A percentile compares a stretch with the other conserved stretches of the same genome.
Evolutionary conservation across 2,888 invertebrate species (phyloP).

Genomic region (Chromoteleia sp.): DNA sequence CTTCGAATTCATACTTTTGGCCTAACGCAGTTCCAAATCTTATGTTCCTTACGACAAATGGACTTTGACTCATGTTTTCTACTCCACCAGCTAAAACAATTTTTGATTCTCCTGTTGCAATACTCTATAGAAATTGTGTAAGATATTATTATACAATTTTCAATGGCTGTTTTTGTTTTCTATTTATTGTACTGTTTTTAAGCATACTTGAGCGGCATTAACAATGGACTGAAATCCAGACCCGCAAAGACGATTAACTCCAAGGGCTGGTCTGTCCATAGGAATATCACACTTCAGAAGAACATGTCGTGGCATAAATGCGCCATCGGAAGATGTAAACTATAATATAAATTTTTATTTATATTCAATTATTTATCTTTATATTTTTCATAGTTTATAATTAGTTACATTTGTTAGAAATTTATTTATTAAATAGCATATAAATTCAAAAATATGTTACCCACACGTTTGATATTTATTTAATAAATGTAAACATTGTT

Average conservation of each 20-base stretch:
- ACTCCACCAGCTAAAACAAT: constrained; percentile 96
- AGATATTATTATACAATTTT: not conserved
- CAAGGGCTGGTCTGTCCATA: constrained; percentile 92
- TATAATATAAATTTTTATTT: constrained; percentile 27
- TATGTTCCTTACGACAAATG: constrained; percentile 93
- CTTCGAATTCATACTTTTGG: constrained; percentile 91
- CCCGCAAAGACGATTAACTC: constrained; percentile 97
- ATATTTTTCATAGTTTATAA: too few species aligned
- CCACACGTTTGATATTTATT: too few species aligned
- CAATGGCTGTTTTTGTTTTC: not conserved
- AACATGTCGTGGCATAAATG: constrained; percentile 95
- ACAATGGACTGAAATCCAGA: constrained; percentile 98
- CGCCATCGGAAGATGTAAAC: constrained; percentile 89
- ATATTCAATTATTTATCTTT: too few species aligned
- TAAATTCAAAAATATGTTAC: too few species aligned
- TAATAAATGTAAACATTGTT: too few species aligned
- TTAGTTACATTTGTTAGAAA: too few species aligned
- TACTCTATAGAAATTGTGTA: constrained; percentile 88
- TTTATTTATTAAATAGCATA: too few species aligned
- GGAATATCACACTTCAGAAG: constrained; percentile 94
- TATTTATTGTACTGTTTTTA: not conserved
- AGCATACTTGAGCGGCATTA: constrained; percentile 93
- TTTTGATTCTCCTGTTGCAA: constrained; percentile 92
- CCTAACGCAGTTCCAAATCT: constrained; percentile 96
- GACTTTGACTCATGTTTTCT: constrained; percentile 98